phyloP scores from a whole-genome alignment of 1,140 invertebrate species.

The Chironomus striatipennis region DNA sequence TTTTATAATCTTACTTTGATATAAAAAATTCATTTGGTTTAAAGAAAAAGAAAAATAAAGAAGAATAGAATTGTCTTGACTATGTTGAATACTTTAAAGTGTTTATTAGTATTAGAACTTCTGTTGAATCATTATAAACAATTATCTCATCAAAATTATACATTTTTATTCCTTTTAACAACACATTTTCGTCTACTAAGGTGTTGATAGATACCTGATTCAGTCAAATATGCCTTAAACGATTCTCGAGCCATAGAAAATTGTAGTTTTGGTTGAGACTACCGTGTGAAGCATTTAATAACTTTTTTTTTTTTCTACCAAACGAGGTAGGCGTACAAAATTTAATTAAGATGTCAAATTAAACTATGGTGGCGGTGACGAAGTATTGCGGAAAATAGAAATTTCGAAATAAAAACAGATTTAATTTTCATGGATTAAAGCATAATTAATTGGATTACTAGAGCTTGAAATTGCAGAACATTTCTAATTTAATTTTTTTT shows the following conservation, averaged over 20 bases:
- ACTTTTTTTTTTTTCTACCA: neutral
- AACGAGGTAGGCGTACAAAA: neutral
- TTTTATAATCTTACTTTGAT: neutral
- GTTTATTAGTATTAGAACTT: neutral
- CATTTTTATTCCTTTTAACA: neutral
- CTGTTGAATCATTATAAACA: conserved; percentile 18
- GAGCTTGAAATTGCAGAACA: neutral
- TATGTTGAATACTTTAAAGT: neutral
- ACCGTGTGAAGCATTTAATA: conserved; percentile 10
- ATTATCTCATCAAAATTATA: conserved; percentile 15
- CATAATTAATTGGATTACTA: neutral
- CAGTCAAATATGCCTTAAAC: neutral
- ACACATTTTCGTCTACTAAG: neutral
- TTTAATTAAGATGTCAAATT: conserved; percentile 21
- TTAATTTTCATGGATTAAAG: conserved; percentile 3
- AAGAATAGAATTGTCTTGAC: neutral
- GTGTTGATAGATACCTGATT: neutral
- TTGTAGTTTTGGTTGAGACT: neutral
- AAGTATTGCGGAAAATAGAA: neutral
- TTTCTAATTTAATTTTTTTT: neutral
- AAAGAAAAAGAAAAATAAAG: neutral
- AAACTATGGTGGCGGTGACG: neutral
- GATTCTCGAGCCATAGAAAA: neutral
- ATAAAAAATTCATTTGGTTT: too few relatives aligned
- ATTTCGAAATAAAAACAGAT: neutral